Evolutionary conservation across 2,888 invertebrate genomes (phyloP).

Genomic region (Drosophila setosimentum): DNA sequence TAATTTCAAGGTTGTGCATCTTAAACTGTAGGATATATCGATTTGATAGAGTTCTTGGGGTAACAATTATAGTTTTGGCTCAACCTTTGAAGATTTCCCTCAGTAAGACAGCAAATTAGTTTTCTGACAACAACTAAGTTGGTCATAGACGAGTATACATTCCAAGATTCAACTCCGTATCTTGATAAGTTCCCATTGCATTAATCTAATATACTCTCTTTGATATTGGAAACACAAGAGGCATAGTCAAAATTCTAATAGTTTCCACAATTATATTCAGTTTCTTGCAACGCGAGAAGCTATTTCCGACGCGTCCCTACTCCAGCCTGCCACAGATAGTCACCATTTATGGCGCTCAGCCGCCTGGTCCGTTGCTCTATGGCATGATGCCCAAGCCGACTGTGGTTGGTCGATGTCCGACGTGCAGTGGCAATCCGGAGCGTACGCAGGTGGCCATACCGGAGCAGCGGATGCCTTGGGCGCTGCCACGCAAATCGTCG

Average conservation of each 20-base stretch:
- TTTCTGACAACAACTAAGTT: background rate
- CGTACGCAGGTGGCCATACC: constrained; percentile 82
- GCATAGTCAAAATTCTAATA: background rate
- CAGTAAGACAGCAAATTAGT: background rate
- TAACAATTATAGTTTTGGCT: background rate
- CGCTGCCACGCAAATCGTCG: constrained; percentile 80
- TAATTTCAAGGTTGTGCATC: fast-evolving
- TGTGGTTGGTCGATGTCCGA: constrained; percentile 75
- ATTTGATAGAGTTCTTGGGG: background rate
- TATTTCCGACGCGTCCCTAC: constrained; percentile 79
- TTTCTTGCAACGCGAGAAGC: constrained; percentile 83
- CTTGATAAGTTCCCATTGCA: background rate
- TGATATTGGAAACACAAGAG: background rate
- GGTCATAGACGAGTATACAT: background rate
- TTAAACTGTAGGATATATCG: background rate
- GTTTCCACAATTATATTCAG: constrained; percentile 48
- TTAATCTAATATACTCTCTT: background rate
- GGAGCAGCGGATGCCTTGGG: constrained; percentile 84
- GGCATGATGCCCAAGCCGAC: constrained; percentile 64
- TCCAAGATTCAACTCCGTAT: background rate
- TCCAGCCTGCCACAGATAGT: constrained; percentile 74
- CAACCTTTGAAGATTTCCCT: background rate
- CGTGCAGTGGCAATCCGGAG: constrained; percentile 82
- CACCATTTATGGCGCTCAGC: constrained; percentile 70
- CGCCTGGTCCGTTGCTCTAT: constrained; percentile 64